Base-by-base conservation (phyloP, 2,113 vertebrate genomes). In the Sula dactylatra region DNA sequence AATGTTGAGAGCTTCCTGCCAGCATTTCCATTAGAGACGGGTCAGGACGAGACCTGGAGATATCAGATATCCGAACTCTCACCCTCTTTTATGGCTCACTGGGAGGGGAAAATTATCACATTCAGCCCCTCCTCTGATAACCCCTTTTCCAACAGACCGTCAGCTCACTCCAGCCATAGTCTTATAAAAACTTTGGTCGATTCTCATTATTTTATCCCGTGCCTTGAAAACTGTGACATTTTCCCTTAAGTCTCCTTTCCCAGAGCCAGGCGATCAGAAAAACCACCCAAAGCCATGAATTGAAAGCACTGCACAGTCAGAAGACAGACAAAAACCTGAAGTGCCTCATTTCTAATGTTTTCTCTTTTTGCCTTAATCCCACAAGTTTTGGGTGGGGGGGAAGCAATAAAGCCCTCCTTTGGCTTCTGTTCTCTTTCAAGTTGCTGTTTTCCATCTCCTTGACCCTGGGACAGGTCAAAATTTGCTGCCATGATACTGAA, bases 1-100 rank as follows among this genome's bases (percentile, higher is more conserved):
- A 92, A 94, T 45, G 94, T 70, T 54, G 11, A 20, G 67, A 95
- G 88, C 77, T 88, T 93, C 97, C 94, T 77, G 96, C 94, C 95
- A 97, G 95, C 92, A 71, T 85, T 91, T 95, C 95, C 93, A 96
- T 94, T 97, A 94, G 83, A 74, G 93, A 92, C 36, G 4, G 90
- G 86, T 83, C 79, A 78, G 81, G 74, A 86, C 1, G 65, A 88
- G 94, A 97, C 74, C 80, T 66, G 94, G 88, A 89, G 90, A 94
- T 73, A 95, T 94, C 95, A 40, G 52, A 78, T 95, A 89, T 87
- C 97, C 86, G 58, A 82, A 92, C 38, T 73, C 74, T 88, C 13
- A 2, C 85, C 71, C 19, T 92, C 67, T 62, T 92, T 66, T 18
- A 81, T 13, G 40, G 83, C 47, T 88, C 49, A 56, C 44, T 4